phyloP scores from a whole-genome alignment of 2,797 vertebrate genomes.

The Propithecus deckenii region DNA sequence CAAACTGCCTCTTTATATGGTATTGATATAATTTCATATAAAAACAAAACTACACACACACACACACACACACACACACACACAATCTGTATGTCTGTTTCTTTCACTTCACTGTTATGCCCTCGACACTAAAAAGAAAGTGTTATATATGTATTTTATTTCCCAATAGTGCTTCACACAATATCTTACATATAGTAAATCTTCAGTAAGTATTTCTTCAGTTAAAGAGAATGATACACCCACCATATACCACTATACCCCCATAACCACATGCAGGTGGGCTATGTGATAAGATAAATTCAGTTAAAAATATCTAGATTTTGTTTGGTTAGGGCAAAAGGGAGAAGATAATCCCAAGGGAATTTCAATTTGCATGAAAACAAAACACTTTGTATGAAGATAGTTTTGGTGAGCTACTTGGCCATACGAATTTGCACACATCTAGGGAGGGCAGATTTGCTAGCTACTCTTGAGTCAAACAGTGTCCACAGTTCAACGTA shows the following conservation, averaged over 20 bases:
- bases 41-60: not conserved
- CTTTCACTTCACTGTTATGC: not conserved
- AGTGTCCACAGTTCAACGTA: not conserved
- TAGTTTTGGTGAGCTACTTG: not conserved
- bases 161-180: not conserved
- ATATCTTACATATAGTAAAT: not conserved
- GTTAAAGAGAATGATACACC: not conserved
- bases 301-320: not conserved
- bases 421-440: too few species aligned
- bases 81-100: not conserved
- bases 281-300: not conserved
- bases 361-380: not conserved
- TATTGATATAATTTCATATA: not conserved
- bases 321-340: not conserved
- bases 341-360: not conserved
- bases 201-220: not conserved
- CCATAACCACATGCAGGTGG: not conserved
- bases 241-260: not conserved
- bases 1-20: not conserved
- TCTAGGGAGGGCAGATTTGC: not conserved
- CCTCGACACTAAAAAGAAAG: not conserved
- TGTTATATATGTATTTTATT: not conserved
- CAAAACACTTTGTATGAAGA: not conserved
- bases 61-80: accelerated
- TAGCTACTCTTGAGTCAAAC: not conserved